phyloP scores from a whole-genome alignment of 2,797 vertebrate species.

The Otolemur crassicaudatus region DNA sequence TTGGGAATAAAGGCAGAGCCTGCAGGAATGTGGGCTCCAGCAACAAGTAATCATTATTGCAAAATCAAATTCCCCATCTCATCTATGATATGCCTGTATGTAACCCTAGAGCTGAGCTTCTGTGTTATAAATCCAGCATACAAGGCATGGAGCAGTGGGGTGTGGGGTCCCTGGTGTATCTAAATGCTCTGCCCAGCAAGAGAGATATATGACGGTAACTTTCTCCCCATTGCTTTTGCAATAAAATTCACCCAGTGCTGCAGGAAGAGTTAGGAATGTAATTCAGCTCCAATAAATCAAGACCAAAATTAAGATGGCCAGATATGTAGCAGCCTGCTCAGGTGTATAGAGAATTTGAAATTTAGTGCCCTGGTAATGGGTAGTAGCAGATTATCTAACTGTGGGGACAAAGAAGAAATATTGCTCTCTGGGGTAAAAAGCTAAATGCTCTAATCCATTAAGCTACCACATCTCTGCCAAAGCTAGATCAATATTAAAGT shows the following conservation, averaged over 20 bases:
- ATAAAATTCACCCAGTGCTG: conserved; percentile 78
- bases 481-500: conserved; percentile 82
- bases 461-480: conserved; percentile 73
- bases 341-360: conserved; percentile 76
- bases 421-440: conserved; percentile 77
- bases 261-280: conserved; percentile 61
- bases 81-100: conserved; percentile 67
- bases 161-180: conserved; percentile 65
- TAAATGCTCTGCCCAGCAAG: conserved; percentile 34
- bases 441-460: conserved; percentile 81
- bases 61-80: conserved; percentile 78
- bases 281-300: conserved; percentile 78
- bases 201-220: conserved; percentile 72
- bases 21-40: conserved; percentile 80
- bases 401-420: conserved; percentile 81
- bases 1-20: conserved; percentile 79
- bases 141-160: conserved; percentile 10
- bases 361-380: conserved; percentile 70
- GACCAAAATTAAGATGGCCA: conserved; percentile 74
- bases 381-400: conserved; percentile 81
- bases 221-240: conserved; percentile 64
- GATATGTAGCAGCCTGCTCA: conserved; percentile 78
- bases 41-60: conserved; percentile 85
- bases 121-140: conserved; percentile 75
- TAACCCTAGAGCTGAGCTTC: conserved; percentile 77